Base-by-base conservation (phyloP, 1,140 invertebrate species). In the Monomorium pharaonis region DNA sequence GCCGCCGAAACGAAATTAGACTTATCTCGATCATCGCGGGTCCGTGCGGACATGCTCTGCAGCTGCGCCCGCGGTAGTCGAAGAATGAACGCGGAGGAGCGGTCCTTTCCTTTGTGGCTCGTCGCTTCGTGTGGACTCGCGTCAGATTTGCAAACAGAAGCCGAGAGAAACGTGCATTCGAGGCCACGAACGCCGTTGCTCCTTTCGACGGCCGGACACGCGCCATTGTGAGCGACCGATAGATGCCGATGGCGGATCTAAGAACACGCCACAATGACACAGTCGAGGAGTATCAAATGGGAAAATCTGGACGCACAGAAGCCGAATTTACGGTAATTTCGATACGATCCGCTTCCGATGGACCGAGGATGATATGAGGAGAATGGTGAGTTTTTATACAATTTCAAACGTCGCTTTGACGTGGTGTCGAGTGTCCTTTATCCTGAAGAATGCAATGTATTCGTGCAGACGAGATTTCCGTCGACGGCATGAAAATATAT, bases 11-110 rank as follows among this genome's bases (percentile, higher is more conserved):
- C 84, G 86, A 93, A 93, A 92, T 93, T 93, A 92, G 92, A 92
- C 92, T 92, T 93, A 93, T 93, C 92, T 93, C 56, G 81, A 84
- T 91, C 81, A 91, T 92, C 91, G 67, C 62, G 42, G 76, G 67
- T 33, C 60, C 85, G 42, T 60, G 58, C 27, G 33, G 63, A 75
- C 91, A n/a, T n/a, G n/a, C n/a, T n/a, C n/a, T n/a, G n/a, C n/a
- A 91, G 91, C 92, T 92, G 92, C 87, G 30, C 49, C 37, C 30
- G 44, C 37, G 49, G 63, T 60, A 33, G 24, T 62, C 37, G 49
- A 56, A 80, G 74, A 89, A 89, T 88, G 76, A 83, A 54, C 51
- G 24, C 77, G 24, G n/a, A n/a, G 3, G 24, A 49, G 21, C 65
- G 69, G 54, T 70, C 37, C 49, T 87, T 60, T 65, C 65, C 77